Base-by-base conservation (phyloP, 2,888 invertebrate species). In the Trichogramma evanescens region DNA sequence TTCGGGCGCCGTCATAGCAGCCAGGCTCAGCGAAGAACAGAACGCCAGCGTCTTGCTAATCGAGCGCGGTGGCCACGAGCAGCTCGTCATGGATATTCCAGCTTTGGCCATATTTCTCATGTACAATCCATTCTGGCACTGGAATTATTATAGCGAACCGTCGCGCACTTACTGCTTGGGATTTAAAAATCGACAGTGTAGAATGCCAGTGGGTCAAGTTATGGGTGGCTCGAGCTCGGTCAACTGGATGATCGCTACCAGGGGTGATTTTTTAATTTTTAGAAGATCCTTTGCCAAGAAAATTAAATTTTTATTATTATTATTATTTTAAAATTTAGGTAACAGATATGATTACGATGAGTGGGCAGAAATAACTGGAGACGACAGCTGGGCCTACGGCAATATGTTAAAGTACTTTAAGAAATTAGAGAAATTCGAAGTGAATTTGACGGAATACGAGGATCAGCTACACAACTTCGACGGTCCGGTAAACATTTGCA, bases 81-180 rank as follows among this genome's bases (percentile, higher is more conserved):
- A 54, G 45, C 38, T 58, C 9, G 1, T 58, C 5, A 58, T 58
- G 58, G 58, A 58, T 48, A 49, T 58, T 40, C 90, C 90, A 0
- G 78, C 88, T n/a, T 71, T 88, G 4, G 88, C 87, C 5, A 86
- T 86, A 72, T 86, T 86, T 68, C 78, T 90, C 6, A 90, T 90
- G 70, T 83, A 87, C 68, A 83, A 84, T 5, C 45, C 62, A 3
- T 80, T 84, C 49, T 50, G 43, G 8, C 90, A 91, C 72, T 92
- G 92, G 92, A 85, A 82, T 65, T 93, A 91, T 75, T 85, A 86
- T 72, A 91, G 91, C 0, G 86, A 88, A 73, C 87, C 91, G 0
- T 90, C 89, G 13, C 81, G 83, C 50, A 83, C 80, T 57, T 87
- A 86, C 66, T 91, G 91, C 70, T 81, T 87, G 26, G 90, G 71